Conservation (phyloP, 2,888 invertebrate species). For the Aromia moschata region DNA sequence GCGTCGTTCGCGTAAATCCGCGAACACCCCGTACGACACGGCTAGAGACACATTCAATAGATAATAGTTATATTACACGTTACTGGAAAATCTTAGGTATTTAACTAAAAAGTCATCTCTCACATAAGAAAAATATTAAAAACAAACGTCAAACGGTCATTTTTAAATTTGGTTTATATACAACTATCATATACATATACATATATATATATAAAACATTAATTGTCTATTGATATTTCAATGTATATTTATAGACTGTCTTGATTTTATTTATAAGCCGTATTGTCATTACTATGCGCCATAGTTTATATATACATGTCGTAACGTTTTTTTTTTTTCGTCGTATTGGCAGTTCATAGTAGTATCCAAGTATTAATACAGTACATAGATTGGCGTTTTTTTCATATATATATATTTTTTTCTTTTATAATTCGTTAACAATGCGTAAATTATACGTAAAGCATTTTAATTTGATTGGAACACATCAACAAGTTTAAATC, state of each 20-base stretch:
- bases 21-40: too few relatives aligned
- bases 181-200: constrained; percentile 36
- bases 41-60: constrained; percentile 28
- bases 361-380: constrained; percentile 30
- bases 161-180: constrained; percentile 26
- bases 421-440: constrained; percentile 32
- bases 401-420: too few relatives aligned
- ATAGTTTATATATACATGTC: constrained; percentile 46
- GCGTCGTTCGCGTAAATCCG: too few relatives aligned
- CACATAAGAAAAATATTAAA: constrained; percentile 18
- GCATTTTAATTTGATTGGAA: constrained; percentile 38
- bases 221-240: constrained; percentile 38
- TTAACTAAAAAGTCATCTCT: constrained; percentile 5
- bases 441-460: constrained; percentile 42
- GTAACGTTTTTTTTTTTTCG: constrained; percentile 35
- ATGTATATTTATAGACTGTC: constrained; percentile 32
- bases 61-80: constrained; percentile 27
- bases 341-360: constrained; percentile 47
- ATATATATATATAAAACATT: too few relatives aligned
- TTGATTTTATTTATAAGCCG: constrained; percentile 40
- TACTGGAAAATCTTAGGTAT: constrained; percentile 10
- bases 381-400: constrained; percentile 38
- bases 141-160: constrained; percentile 19
- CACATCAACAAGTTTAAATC: constrained; percentile 42
- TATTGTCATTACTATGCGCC: constrained; percentile 53